phyloP scores from a whole-genome alignment of 2,888 invertebrate species.

The Mesorhabditis spiculigera region DNA sequence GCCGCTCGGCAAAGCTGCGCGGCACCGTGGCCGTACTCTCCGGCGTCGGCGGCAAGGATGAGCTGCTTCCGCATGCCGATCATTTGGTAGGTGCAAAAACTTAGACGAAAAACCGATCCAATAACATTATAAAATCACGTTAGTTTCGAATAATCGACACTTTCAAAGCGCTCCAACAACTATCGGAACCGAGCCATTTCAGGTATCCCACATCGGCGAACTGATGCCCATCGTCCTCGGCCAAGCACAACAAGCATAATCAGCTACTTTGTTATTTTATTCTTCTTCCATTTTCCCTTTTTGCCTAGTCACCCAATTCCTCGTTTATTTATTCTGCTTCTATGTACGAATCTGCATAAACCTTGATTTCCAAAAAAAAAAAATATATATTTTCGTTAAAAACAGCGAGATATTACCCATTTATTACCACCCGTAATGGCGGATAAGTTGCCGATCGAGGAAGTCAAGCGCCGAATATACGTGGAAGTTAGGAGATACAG shows the following conservation, averaged over 20 bases:
- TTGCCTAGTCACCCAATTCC: too few relatives aligned
- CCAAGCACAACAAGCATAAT: not conserved
- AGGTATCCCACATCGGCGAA: constrained; percentile 40
- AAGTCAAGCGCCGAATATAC: not conserved
- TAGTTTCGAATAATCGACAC: too few relatives aligned
- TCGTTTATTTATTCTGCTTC: too few relatives aligned
- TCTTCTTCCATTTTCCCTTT: too few relatives aligned
- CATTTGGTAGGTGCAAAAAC: constrained; percentile 43
- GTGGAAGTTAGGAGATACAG: not conserved
- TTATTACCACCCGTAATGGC: constrained; percentile 8
- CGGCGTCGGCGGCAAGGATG: constrained; percentile 55
- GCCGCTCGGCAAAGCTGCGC: constrained; percentile 60
- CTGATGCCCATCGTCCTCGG: constrained; percentile 33
- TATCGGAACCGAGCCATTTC: too few relatives aligned
- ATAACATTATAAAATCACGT: too few relatives aligned
- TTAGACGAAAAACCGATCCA: too few relatives aligned
- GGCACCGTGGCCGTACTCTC: constrained; percentile 61
- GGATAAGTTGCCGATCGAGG: constrained; percentile 10
- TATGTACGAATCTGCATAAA: too few relatives aligned
- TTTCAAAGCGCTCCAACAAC: too few relatives aligned
- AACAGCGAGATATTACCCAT: not conserved
- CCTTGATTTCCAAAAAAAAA: too few relatives aligned
- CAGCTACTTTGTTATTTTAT: too few relatives aligned
- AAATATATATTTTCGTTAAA: too few relatives aligned
- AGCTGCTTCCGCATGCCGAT: constrained; percentile 49